A percentile compares a stretch with the other conserved stretches of the same genome.
Conservation (phyloP, 2,797 vertebrate species). For the Hafferia zeledoni region DNA sequence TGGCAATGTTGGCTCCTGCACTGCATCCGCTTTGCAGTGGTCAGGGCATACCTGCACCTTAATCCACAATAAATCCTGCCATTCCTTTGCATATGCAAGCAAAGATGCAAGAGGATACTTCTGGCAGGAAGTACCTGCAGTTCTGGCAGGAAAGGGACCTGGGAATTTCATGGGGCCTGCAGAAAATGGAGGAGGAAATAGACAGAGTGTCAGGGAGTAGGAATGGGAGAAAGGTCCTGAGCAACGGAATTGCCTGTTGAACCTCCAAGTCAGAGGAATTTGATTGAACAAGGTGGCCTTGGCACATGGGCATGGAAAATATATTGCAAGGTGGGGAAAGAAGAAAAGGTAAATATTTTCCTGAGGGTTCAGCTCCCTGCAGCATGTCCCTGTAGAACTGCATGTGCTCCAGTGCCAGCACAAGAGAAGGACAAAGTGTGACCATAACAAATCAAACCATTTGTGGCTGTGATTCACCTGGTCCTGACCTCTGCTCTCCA, state of each 20-base stretch:
- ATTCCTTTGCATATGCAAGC: neutral
- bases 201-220: neutral
- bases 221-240: neutral
- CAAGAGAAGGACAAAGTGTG: neutral
- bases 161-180: neutral
- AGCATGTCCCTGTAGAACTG: neutral
- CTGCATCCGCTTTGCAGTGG: neutral
- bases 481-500: neutral
- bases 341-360: neutral
- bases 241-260: neutral
- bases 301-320: neutral
- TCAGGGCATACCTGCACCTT: neutral
- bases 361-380: neutral
- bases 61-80: neutral
- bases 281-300: neutral
- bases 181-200: neutral
- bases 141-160: neutral
- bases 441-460: neutral
- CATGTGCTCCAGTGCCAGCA: neutral
- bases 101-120: neutral
- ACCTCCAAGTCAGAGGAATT: neutral
- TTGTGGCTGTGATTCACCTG: neutral
- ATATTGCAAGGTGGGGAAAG: accelerated
- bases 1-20: neutral
- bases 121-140: neutral